phyloP scores from a whole-genome alignment of 2,888 invertebrate species.

The Dinocampus coccinellae region DNA sequence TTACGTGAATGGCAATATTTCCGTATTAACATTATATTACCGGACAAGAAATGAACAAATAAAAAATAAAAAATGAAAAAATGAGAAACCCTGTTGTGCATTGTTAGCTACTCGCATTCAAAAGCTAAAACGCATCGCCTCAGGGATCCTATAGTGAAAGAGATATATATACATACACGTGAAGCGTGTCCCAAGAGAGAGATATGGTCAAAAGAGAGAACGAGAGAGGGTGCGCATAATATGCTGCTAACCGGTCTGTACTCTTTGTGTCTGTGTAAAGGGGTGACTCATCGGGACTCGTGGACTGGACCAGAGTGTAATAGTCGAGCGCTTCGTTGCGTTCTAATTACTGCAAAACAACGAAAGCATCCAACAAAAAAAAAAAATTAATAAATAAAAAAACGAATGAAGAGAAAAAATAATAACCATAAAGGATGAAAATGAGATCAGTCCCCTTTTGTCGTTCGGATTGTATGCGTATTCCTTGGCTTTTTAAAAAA shows the following conservation, averaged over 20 bases:
- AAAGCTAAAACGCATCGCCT: slow-evolving; percentile 26
- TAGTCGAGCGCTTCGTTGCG: slow-evolving; percentile 33
- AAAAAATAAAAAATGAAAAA: slow-evolving; percentile 9
- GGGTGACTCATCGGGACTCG: slow-evolving; percentile 39
- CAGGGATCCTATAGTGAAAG: neutral
- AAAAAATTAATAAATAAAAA: slow-evolving; percentile 1
- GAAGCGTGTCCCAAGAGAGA: slow-evolving; percentile 16
- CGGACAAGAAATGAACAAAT: slow-evolving; percentile 1
- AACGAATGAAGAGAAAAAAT: neutral
- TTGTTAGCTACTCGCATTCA: slow-evolving; percentile 17
- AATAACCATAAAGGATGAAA: neutral
- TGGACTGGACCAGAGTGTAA: slow-evolving; percentile 36
- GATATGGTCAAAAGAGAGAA: slow-evolving; percentile 16
- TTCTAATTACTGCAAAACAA: slow-evolving; percentile 36
- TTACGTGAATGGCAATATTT: neutral
- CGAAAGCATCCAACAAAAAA: slow-evolving; percentile 22
- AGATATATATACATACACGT: neutral
- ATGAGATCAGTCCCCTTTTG: slow-evolving; percentile 14
- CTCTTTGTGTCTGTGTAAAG: slow-evolving; percentile 38
- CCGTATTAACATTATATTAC: neutral
- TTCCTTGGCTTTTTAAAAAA: slow-evolving; percentile 11
- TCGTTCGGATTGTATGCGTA: neutral
- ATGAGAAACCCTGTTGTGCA: slow-evolving; percentile 11
- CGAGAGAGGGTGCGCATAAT: slow-evolving; percentile 36
- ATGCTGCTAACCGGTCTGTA: slow-evolving; percentile 42